phyloP scores from a whole-genome alignment of 92 coral and sea anemone genomes.

The Actinernus sp. region DNA sequence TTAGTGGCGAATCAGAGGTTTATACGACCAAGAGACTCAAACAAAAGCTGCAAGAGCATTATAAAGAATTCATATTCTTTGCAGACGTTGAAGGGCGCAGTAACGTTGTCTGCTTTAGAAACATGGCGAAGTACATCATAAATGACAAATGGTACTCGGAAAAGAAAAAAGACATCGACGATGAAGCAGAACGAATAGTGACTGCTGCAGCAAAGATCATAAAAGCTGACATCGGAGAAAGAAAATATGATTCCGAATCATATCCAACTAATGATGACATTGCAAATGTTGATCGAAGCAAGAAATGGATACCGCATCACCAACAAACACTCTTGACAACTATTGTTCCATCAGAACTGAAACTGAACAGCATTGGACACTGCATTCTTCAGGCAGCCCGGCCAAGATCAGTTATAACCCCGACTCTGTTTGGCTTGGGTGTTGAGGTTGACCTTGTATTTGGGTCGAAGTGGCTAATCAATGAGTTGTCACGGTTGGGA shows the following conservation, averaged over 20 bases:
- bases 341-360: constrained; percentile 26
- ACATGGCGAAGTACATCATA: too few species aligned
- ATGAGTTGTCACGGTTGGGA: constrained; percentile 24
- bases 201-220: constrained; percentile 28
- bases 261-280: constrained; percentile 30
- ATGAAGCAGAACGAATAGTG: too few species aligned
- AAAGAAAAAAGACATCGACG: too few species aligned
- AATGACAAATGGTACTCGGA: too few species aligned
- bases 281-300: constrained; percentile 32
- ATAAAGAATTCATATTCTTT: too few species aligned
- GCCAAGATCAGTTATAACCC: constrained; percentile 30
- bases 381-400: constrained; percentile 34
- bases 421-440: constrained; percentile 25
- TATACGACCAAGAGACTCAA: too few species aligned
- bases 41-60: too few species aligned
- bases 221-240: constrained; percentile 13
- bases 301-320: constrained; percentile 29
- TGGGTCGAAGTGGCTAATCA: constrained; percentile 34
- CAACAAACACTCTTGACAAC: constrained; percentile 10
- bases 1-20: too few species aligned
- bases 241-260: constrained; percentile 9
- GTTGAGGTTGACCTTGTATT: constrained; percentile 26
- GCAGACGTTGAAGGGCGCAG: too few species aligned
- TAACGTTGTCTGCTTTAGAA: too few species aligned
- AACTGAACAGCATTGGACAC: constrained; percentile 32